Base-by-base conservation (phyloP, 2,888 invertebrate species). In the Stenurella melanura region DNA sequence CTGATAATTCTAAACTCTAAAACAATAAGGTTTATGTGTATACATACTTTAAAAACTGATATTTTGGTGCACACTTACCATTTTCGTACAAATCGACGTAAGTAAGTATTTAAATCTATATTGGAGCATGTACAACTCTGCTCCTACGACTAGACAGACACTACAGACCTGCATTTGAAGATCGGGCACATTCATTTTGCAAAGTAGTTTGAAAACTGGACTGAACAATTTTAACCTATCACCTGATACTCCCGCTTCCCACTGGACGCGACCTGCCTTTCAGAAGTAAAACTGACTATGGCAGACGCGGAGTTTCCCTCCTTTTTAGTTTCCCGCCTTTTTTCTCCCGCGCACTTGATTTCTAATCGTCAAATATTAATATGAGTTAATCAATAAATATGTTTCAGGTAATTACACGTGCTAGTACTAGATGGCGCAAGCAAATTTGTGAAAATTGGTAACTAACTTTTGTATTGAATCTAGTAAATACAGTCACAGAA, bases 191-290 rank as follows among this genome's bases (percentile, higher is more conserved):
- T 19, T 19, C 64, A 64, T 64, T 18, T 64, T 64, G 11, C 19
- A 42, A 64, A 64, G 19, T 42, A 42, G 19, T 42, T 64, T 64
- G 21, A 64, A 64, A 64, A 63, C 18, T 61, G 34, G 11, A 11
- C 18, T 63, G 34, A 34, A 38, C 38, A 38, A 38, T 7, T 38
- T 38, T 38, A 38, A 38, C 38, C 38, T 38, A 26, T 26, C 4
- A 26, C 4, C 4, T 26, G 21, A 26, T 26, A 26, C 1, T 26
- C 4, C 21, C 21, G 4, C 21, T 26, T 26, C 21, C 21, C 7
- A 34, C 26, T 34, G 6, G 6, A 34, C 30, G 7, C 42, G 12
- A 42, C 15, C 42, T 42, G 9, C 0, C 1, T 15, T 11, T 12
- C 1, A 12, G 42, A 42, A 2, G 42, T 4, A 42, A 42, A 11